Conservation (phyloP, 2,888 invertebrate species). For the Elegia similella region DNA sequence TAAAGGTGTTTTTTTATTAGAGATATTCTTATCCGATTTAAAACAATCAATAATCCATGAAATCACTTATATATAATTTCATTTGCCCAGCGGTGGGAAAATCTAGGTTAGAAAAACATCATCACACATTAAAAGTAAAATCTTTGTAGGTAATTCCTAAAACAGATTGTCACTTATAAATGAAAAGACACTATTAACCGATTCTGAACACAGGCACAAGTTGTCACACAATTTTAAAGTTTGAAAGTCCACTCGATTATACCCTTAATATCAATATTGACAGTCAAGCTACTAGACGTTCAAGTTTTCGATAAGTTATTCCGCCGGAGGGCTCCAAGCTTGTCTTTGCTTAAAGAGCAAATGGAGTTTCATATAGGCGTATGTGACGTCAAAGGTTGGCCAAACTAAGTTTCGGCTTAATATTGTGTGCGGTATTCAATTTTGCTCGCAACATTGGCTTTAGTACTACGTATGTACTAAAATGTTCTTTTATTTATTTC, state of each 20-base stretch:
- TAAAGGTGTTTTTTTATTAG: too few species aligned
- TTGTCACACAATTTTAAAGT: not conserved
- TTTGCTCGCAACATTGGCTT: constrained; percentile 23
- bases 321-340: constrained; percentile 31
- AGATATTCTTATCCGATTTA: too few species aligned
- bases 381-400: constrained; percentile 43
- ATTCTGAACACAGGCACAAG: not conserved
- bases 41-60: too few species aligned
- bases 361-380: constrained; percentile 46
- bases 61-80: too few species aligned
- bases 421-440: constrained; percentile 46
- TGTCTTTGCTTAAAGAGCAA: constrained; percentile 48
- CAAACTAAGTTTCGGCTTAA: constrained; percentile 36
- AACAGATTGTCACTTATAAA: too few species aligned
- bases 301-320: constrained; percentile 47
- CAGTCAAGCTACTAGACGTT: constrained; percentile 26
- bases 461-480: not conserved
- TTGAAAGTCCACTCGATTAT: constrained; percentile 31
- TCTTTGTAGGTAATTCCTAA: too few species aligned
- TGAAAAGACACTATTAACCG: not conserved
- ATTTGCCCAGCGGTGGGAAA: too few species aligned
- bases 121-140: too few species aligned
- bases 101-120: too few species aligned
- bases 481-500: too few species aligned
- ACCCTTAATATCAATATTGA: constrained; percentile 34